Evolutionary conservation across 2,113 vertebrate genomes (phyloP).

Genomic region (Crotalus viridis): DNA sequence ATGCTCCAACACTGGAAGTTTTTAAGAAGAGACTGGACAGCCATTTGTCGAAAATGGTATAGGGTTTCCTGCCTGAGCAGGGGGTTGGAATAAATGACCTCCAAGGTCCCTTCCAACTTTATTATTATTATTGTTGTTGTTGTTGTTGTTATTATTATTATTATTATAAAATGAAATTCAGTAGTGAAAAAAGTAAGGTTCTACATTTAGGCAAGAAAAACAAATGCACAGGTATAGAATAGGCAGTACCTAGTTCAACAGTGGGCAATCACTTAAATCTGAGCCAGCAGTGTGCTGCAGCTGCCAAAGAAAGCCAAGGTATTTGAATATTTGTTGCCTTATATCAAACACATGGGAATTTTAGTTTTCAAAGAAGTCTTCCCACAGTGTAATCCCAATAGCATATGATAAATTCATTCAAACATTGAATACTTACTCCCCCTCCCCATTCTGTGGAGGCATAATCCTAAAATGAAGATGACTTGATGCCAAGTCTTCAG

Average conservation of each 20-base stretch:
- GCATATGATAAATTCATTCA: background rate
- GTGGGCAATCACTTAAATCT: background rate
- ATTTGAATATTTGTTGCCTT: background rate
- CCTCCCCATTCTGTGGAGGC: background rate
- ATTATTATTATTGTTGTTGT: no score
- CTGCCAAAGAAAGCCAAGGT: background rate
- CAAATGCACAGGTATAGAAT: no score
- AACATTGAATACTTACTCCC: background rate
- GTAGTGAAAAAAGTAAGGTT: no score
- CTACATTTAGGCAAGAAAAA: no score
- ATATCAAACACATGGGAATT: background rate
- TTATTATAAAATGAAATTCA: no score
- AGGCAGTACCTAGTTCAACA: background rate
- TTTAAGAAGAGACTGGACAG: no score
- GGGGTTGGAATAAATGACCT: no score
- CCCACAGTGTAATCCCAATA: background rate
- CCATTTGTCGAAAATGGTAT: no score
- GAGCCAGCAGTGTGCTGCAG: background rate
- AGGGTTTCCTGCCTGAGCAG: no score
- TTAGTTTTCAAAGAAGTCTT: background rate
- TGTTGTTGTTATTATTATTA: no score
- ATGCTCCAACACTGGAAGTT: no score
- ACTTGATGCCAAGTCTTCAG: background rate
- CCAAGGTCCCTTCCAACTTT: no score
- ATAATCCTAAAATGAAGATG: background rate